Evolutionary conservation across 2,888 invertebrate species (phyloP).

Genomic region (Thumatha senex): DNA sequence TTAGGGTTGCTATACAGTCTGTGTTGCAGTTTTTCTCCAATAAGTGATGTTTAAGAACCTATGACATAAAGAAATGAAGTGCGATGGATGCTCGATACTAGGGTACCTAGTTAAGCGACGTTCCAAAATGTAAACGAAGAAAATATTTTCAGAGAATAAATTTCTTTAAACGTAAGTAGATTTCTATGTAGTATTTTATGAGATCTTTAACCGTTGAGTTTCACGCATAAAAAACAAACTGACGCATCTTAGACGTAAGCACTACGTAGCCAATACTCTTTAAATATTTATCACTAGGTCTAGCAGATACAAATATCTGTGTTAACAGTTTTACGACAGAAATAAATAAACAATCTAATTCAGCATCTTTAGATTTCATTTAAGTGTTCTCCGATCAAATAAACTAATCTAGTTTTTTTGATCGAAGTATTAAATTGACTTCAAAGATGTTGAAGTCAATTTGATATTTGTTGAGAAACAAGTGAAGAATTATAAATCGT

Average conservation of each 20-base stretch:
- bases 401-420: neutral
- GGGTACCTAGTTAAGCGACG: too few relatives aligned
- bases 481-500: too few relatives aligned
- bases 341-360: slow-evolving; percentile 31
- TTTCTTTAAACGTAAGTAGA: neutral
- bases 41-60: too few relatives aligned
- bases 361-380: slow-evolving; percentile 10
- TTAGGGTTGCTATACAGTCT: too few relatives aligned
- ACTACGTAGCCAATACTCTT: slow-evolving; percentile 24
- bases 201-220: neutral
- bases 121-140: too few relatives aligned
- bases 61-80: too few relatives aligned
- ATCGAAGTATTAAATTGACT: neutral
- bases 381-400: neutral
- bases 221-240: slow-evolving; percentile 16
- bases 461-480: too few relatives aligned
- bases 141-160: too few relatives aligned
- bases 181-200: neutral
- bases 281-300: slow-evolving; percentile 30
- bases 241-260: slow-evolving; percentile 29
- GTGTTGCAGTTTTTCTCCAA: too few relatives aligned
- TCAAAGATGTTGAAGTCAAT: too few relatives aligned
- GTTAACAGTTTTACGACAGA: slow-evolving; percentile 36
- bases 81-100: too few relatives aligned
- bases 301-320: slow-evolving; percentile 23